These are phyloP conservation scores for Crypturellus undulatus DNA, from an alignment of 2,113 vertebrate genomes.

Conservation along the genomic window DNA sequence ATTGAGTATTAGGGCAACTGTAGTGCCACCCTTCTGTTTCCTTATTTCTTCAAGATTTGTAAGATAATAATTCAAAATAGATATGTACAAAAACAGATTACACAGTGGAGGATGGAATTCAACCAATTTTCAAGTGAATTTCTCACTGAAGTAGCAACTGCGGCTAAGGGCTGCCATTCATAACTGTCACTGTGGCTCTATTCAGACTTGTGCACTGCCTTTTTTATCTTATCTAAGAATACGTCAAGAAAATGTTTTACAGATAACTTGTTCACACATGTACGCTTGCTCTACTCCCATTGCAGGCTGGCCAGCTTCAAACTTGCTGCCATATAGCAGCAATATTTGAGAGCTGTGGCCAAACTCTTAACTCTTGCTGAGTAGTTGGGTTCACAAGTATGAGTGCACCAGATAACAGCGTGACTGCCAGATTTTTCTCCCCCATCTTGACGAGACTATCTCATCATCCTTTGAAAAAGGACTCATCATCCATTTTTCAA, in stretches of 20 bases:
- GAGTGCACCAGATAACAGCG: fast-evolving
- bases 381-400: fast-evolving
- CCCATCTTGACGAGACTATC: background rate
- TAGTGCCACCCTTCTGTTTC: constrained; percentile 44
- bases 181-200: background rate
- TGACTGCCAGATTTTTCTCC: background rate
- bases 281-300: background rate
- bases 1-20: background rate
- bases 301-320: background rate
- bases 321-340: background rate
- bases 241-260: background rate
- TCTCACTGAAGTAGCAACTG: background rate
- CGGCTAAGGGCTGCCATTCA: fast-evolving
- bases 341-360: background rate
- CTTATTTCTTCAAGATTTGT: constrained; percentile 37
- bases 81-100: constrained; percentile 2
- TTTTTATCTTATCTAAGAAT: background rate
- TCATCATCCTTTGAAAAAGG: too few relatives aligned
- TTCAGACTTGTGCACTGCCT: background rate
- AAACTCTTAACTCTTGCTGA: background rate
- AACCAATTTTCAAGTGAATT: background rate
- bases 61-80: constrained; percentile 4
- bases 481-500: too few relatives aligned
- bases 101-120: background rate
- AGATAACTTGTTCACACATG: background rate